Evolutionary conservation across 2,888 invertebrate genomes (phyloP).

Genomic region (Prosapia bicincta): DNA sequence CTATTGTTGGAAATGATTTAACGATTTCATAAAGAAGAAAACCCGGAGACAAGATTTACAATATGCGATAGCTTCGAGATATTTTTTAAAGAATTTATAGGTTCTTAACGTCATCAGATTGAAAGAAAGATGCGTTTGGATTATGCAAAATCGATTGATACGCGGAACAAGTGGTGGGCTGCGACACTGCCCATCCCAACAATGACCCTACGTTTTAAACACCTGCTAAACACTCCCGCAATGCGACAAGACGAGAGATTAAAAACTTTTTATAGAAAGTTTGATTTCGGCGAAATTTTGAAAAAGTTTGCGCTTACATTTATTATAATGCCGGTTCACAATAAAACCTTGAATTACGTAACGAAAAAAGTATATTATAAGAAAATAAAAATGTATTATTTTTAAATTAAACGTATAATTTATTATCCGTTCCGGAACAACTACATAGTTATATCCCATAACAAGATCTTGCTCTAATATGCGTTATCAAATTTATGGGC

Average conservation of each 20-base stretch:
- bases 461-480: too few relatives aligned
- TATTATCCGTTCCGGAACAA: too few relatives aligned
- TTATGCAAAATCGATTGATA: neutral
- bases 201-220: neutral
- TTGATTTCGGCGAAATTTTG: too few relatives aligned
- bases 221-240: neutral
- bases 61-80: neutral
- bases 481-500: too few relatives aligned
- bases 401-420: too few relatives aligned
- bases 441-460: too few relatives aligned
- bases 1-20: neutral
- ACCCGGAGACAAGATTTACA: neutral
- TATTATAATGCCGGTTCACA: too few relatives aligned
- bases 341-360: too few relatives aligned
- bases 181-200: constrained; percentile 2
- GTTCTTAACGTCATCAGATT: neutral
- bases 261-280: neutral
- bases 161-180: neutral
- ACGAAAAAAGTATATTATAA: too few relatives aligned
- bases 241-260: neutral
- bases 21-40: neutral
- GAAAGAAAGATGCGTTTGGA: neutral
- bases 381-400: too few relatives aligned
- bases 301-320: too few relatives aligned
- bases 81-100: neutral